Conservation (phyloP, 2,797 vertebrate genomes). For the Phalanger gymnotis region DNA sequence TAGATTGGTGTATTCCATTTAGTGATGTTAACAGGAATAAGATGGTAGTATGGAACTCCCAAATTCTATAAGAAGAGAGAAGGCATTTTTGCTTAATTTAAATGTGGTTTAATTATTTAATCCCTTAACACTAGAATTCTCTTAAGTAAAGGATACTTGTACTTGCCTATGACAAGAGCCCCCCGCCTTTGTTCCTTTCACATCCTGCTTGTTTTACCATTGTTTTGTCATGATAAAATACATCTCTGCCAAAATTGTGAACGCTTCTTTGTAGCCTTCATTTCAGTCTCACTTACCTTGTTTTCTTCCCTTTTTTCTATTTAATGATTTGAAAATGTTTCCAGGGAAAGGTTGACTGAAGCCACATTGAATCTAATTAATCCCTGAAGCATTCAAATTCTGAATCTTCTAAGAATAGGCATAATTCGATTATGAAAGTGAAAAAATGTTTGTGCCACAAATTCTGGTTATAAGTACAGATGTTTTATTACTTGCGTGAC, state of each 20-base stretch:
- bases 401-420: neutral
- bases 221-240: neutral
- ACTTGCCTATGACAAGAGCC: neutral
- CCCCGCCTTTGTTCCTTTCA: neutral
- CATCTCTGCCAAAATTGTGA: neutral
- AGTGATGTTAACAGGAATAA: neutral
- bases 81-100: neutral
- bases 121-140: constrained; percentile 6
- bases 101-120: neutral
- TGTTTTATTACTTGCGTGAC: neutral
- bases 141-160: neutral
- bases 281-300: neutral
- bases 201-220: neutral
- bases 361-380: neutral
- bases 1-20: constrained; percentile 5
- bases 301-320: neutral
- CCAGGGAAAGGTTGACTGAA: neutral
- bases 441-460: neutral
- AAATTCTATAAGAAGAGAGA: neutral
- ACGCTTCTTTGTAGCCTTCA: neutral
- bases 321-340: neutral
- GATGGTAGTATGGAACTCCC: neutral
- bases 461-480: neutral
- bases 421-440: neutral
- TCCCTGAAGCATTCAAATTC: neutral